Conservation (phyloP, 2,113 vertebrate genomes). For the Atlantisia rogersi region DNA sequence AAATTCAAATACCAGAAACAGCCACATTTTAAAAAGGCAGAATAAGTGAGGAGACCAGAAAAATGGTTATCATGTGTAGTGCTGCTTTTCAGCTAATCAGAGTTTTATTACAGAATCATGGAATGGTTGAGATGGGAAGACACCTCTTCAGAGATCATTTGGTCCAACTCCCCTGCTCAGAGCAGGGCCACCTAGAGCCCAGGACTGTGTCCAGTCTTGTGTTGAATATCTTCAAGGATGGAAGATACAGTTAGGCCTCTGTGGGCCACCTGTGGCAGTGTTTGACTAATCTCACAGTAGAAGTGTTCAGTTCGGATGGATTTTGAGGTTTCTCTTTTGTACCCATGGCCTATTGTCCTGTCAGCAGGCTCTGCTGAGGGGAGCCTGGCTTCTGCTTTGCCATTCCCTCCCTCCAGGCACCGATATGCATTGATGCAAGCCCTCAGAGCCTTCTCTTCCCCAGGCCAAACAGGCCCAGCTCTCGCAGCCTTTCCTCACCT, state of each 20-base stretch:
- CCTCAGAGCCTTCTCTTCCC: neutral
- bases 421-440: rapidly evolving
- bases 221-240: neutral
- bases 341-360: neutral
- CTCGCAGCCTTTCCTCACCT: neutral
- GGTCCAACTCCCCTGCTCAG: neutral
- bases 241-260: neutral
- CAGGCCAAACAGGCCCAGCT: neutral
- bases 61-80: neutral
- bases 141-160: neutral
- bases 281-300: neutral
- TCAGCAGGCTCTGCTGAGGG: neutral
- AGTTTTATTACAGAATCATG: neutral
- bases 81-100: neutral
- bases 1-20: neutral
- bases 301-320: neutral
- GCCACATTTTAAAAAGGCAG: neutral
- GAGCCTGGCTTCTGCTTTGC: neutral
- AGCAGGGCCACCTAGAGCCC: neutral
- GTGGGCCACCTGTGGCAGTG: neutral
- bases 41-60: neutral
- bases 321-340: neutral
- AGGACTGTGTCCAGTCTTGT: neutral
- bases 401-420: neutral
- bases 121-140: neutral